phyloP scores from a whole-genome alignment of 2,113 vertebrate genomes.

The Lepidothrix coronata region DNA sequence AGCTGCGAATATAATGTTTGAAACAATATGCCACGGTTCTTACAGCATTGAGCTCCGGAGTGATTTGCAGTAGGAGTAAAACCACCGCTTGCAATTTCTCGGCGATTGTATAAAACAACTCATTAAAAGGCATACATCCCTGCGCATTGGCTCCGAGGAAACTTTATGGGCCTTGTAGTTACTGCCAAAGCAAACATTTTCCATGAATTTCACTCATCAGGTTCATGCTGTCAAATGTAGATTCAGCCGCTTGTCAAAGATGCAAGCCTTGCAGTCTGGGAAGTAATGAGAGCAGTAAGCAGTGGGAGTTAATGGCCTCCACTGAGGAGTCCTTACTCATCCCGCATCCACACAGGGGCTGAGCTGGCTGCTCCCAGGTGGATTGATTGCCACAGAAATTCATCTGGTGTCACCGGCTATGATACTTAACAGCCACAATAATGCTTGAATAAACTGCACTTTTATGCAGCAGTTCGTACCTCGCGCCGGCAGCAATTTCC shows the following conservation, averaged over 20 bases:
- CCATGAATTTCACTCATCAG: conserved; percentile 36
- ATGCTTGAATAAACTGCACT: neutral
- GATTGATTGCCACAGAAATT: conserved; percentile 44
- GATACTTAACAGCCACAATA: conserved; percentile 15
- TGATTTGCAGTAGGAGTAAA: conserved; percentile 15
- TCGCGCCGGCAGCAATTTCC: neutral
- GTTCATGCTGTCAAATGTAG: conserved; percentile 53
- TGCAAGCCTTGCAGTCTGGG: conserved; percentile 60
- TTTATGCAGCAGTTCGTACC: neutral
- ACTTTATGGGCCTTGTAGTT: conserved; percentile 51
- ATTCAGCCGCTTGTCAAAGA: conserved; percentile 43
- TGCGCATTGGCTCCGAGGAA: neutral
- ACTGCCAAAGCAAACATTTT: conserved; percentile 58
- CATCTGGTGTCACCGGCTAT: neutral
- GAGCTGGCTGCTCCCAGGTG: conserved; percentile 37
- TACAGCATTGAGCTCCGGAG: neutral
- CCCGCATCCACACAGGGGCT: conserved; percentile 17
- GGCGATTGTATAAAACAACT: conserved; percentile 10
- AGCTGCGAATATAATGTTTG: neutral
- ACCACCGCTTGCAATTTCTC: neutral
- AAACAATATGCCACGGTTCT: neutral
- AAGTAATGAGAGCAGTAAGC: conserved; percentile 51
- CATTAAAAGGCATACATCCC: conserved; percentile 30
- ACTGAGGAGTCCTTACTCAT: conserved; percentile 33
- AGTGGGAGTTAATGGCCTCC: conserved; percentile 64